Evolutionary conservation across 2,888 invertebrate species (phyloP), one percentile per base, ranked within the genome.

Genomic region (Aleiodes testaceus): DNA sequence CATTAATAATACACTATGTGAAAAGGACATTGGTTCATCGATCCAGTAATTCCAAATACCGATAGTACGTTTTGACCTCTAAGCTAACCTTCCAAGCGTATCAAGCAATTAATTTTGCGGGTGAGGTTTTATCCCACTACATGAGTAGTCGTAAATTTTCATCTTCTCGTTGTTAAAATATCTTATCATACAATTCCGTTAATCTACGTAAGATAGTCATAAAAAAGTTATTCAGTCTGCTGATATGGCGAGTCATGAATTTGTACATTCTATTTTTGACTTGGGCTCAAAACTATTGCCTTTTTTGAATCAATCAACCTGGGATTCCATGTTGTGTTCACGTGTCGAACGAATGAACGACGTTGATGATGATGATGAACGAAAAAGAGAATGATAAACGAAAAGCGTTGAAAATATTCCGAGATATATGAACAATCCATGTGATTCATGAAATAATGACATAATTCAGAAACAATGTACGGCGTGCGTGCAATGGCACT

Each of bases 391-490:
- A 36, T 36, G 9, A 36, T 7, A 36, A 7, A 36, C 36, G 36
- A 36, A 36, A 36, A 36, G n/a, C 22, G 12, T 12, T 53, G 53
- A 11, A 47, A 66, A 66, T 50, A 66, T 66, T 50, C 66, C 20
- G 36, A 66, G 50, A 50, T 66, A 49, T 12, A 36, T 50, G 6
- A n/a, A 49, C 64, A 59, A 7, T 52, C 52, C 45, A 50, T 18
- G 59, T 71, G 71, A 72, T 66, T 74, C 71, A 69, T 16, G 36
- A 47, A n/a, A 44, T 61, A 26, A 55, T 74, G 69, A 71, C 55
- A 59, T 74, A 74, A 72, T 52, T 30, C 50, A 14, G 53, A 66
- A 70, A 72, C 69, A 74, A 66, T 65, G 63, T 45, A 44, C 55
- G 53, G 30, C 42, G 22, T 64, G 66, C 50, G 26, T 66, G 42